Base-by-base conservation (phyloP, 2,888 invertebrate species). In the Dolichomitus sp. region DNA sequence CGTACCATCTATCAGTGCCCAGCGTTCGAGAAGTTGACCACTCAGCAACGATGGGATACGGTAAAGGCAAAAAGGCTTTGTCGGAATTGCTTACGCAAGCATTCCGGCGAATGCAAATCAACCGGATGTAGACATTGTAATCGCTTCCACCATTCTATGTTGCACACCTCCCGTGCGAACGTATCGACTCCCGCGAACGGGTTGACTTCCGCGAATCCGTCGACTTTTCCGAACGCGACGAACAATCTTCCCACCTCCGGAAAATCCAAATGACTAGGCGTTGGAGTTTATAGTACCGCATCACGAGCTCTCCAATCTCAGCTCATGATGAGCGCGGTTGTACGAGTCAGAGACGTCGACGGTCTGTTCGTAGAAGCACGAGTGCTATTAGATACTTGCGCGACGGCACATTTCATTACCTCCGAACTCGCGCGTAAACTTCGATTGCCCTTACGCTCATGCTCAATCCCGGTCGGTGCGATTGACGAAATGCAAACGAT, bases 291-390 rank as follows among this genome's bases (percentile, higher is more conserved):
- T n/a, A 74, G 37, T 68, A n/a, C 80, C 45, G 74, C 33, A 12
- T 75, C 77, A 11, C 73, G 73, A 37, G 33, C 66, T 17, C 52
- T 37, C 42, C 17, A 12, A 37, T 40, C 81, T n/a, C 78, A 78
- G 66, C 37, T 81, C 5, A 81, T 81, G 78, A 78, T 81, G 81
- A 81, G 66, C 40, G 81, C 78, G 42, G 59, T 81, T 17, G 61
- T 81, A n/a, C n/a, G n/a, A n/a, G n/a, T n/a, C n/a, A n/a, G n/a
- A n/a, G n/a, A n/a, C n/a, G n/a, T n/a, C n/a, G n/a, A n/a, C n/a
- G n/a, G n/a, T n/a, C n/a, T n/a, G n/a, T n/a, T n/a, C n/a, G n/a
- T n/a, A n/a, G n/a, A n/a, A n/a, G n/a, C n/a, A n/a, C n/a, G n/a
- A n/a, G n/a, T n/a, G n/a, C n/a, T n/a, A n/a, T n/a, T n/a, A n/a